Conservation (phyloP, 2,888 invertebrate species). For the Scaptodrosophila latifasciaeformis region DNA sequence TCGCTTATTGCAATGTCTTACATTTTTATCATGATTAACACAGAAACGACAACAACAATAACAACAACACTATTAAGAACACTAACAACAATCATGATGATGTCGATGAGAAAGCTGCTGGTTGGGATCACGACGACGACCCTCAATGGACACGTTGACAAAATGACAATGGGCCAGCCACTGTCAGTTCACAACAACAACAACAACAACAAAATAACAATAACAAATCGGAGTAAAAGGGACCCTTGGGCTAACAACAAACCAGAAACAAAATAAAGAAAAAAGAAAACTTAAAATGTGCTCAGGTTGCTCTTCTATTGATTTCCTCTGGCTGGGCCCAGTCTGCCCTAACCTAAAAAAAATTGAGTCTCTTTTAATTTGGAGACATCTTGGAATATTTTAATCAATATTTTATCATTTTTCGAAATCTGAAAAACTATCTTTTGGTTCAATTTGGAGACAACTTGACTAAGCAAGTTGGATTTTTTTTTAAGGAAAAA, state of each 20-base stretch:
- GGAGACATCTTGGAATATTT: too few species aligned
- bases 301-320: constrained; percentile 46
- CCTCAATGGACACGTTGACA: constrained; percentile 62
- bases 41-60: not conserved
- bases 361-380: too few species aligned
- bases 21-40: constrained; percentile 61
- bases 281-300: constrained; percentile 37
- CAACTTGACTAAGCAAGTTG: too few species aligned
- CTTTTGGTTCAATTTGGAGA: too few species aligned
- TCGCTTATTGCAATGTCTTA: constrained; percentile 64
- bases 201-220: not conserved
- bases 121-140: constrained; percentile 38
- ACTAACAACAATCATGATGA: constrained; percentile 12
- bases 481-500: too few species aligned
- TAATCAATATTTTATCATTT: too few species aligned
- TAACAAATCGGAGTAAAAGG: not conserved
- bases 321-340: constrained; percentile 24
- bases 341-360: too few species aligned
- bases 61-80: not conserved
- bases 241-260: too few species aligned
- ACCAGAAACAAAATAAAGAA: constrained; percentile 3
- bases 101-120: constrained; percentile 11
- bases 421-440: too few species aligned
- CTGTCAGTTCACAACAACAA: too few species aligned
- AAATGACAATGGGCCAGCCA: constrained; percentile 51